A percentile compares a stretch with the other conserved stretches of the same genome.
phyloP scores from a whole-genome alignment of 2,797 vertebrate genomes.

The Sebastes flavidus region DNA sequence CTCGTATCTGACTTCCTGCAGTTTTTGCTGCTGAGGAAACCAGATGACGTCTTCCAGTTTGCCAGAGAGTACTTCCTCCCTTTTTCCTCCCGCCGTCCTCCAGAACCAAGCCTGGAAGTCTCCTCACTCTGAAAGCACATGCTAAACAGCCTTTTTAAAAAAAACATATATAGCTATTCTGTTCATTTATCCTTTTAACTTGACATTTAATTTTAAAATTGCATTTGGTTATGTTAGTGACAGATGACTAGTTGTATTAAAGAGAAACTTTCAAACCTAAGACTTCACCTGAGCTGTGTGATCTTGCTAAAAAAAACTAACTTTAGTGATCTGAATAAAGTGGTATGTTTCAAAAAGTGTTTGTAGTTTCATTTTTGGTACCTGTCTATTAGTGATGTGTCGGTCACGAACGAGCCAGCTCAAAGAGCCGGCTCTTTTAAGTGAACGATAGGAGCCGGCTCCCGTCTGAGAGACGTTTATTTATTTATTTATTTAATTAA shows the following conservation, averaged over 20 bases:
- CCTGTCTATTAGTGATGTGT: background rate
- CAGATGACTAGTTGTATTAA: background rate
- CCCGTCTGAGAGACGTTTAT: no score
- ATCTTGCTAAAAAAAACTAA: background rate
- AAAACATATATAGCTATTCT: no score
- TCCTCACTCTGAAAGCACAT: conserved; percentile 14
- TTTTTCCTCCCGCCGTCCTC: conserved; percentile 55
- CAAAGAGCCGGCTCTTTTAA: no score
- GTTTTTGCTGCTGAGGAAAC: conserved; percentile 88
- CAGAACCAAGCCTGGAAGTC: conserved; percentile 24
- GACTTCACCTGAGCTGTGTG: background rate
- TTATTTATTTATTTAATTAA: no score
- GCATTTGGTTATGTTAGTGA: background rate
- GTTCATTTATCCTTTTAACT: background rate
- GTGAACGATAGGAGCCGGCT: no score
- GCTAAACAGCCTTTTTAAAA: no score
- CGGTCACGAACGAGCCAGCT: no score
- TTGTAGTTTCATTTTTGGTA: background rate
- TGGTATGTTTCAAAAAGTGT: background rate
- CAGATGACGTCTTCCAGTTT: conserved; percentile 84
- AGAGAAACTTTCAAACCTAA: background rate
- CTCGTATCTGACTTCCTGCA: conserved; percentile 91
- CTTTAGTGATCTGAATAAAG: conserved; percentile 3
- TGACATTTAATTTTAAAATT: background rate
- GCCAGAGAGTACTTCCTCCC: conserved; percentile 86